These are phyloP conservation scores for Drosophila dunni DNA, from an alignment of 1,140 invertebrate species.

Conservation along the genomic window DNA sequence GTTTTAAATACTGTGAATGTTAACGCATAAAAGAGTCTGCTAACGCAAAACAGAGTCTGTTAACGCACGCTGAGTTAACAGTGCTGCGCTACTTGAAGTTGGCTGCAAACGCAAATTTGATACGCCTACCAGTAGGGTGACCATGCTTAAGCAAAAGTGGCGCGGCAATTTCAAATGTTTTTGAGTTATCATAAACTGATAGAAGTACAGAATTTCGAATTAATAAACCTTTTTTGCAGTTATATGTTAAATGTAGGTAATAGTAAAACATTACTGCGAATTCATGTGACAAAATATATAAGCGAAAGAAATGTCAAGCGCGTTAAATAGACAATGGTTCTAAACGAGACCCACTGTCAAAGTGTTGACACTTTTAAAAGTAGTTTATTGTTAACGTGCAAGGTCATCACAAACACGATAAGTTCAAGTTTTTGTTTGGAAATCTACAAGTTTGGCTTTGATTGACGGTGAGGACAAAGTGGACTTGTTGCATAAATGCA, in stretches of 20 bases:
- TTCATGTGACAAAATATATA: too few species aligned
- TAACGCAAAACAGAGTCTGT: neutral
- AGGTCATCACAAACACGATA: slow-evolving; percentile 23
- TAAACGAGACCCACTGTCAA: neutral
- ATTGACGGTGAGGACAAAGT: slow-evolving; percentile 18
- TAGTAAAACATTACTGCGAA: too few species aligned
- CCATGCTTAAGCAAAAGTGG: neutral
- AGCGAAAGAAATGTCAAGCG: neutral
- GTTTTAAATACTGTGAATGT: neutral
- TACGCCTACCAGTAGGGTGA: neutral
- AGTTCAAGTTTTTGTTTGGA: slow-evolving; percentile 29
- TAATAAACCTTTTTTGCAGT: neutral
- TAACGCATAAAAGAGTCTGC: neutral
- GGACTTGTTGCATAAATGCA: slow-evolving; percentile 64
- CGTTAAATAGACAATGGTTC: neutral
- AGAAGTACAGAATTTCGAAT: neutral
- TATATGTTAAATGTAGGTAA: too few species aligned
- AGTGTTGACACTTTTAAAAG: neutral
- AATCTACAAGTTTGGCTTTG: slow-evolving; percentile 26
- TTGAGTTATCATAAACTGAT: neutral
- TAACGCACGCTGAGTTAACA: neutral
- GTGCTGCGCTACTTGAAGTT: slow-evolving; percentile 5
- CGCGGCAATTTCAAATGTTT: neutral
- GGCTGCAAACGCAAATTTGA: slow-evolving; percentile 6
- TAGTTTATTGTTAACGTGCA: slow-evolving; percentile 16